phyloP scores from a whole-genome alignment of 1,140 invertebrate species.

The Orchestia grillus region DNA sequence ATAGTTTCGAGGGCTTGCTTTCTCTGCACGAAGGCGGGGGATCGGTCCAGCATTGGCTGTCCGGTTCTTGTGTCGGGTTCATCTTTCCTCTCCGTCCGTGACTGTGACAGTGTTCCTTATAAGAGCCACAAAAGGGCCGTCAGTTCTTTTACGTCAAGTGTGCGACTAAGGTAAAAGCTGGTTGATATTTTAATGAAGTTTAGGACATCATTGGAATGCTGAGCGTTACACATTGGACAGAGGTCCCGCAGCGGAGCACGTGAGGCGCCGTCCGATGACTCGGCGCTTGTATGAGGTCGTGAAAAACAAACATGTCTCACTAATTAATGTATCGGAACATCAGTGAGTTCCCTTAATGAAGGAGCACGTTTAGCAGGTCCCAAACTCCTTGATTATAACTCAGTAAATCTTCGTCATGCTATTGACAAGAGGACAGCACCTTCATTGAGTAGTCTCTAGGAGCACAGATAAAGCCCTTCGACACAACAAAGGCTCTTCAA shows the following conservation, averaged over 20 bases:
- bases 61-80: background rate
- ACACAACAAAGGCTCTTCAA: conserved; percentile 10
- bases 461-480: conserved; percentile 48
- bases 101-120: background rate
- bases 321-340: conserved; percentile 53
- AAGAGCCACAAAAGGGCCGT: background rate
- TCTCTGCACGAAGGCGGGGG: background rate
- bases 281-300: background rate
- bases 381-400: conserved; percentile 50
- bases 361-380: conserved; percentile 46
- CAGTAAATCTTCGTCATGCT: conserved; percentile 53
- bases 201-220: background rate
- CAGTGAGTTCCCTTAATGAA: conserved; percentile 39
- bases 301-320: conserved; percentile 55
- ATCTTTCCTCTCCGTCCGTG: background rate
- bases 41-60: background rate
- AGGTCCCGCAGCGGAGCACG: background rate
- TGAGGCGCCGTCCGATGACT: conserved; percentile 26
- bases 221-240: conserved; percentile 6
- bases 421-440: conserved; percentile 29
- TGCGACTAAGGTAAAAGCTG: background rate
- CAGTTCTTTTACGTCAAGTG: background rate
- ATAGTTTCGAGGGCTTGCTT: background rate
- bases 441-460: conserved; percentile 50
- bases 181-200: conserved; percentile 3